Evolutionary conservation across 2,888 invertebrate species (phyloP).

Genomic region (Fragum sueziense): DNA sequence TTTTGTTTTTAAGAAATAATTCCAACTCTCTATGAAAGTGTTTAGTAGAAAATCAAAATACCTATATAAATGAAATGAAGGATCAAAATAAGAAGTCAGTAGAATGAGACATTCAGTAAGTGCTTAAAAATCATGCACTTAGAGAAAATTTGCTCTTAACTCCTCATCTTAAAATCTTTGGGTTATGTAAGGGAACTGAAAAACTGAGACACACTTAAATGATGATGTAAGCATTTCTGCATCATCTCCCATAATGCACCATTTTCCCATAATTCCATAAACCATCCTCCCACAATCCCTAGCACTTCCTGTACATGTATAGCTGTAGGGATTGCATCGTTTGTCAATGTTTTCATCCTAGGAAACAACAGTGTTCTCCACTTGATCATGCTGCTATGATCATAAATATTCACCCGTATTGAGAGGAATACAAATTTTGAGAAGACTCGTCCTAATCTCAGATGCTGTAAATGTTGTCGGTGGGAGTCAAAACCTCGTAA

Average conservation of each 20-base stretch:
- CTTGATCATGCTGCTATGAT: constrained; percentile 17
- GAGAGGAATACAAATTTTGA: constrained; percentile 49
- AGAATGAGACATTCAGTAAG: no score
- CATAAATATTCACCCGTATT: constrained; percentile 62
- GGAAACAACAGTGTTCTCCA: constrained; percentile 6
- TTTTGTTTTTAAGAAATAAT: no score
- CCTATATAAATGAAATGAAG: no score
- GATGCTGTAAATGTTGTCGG: constrained; percentile 12
- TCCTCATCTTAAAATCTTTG: no score
- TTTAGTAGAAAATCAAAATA: no score
- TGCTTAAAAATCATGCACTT: no score
- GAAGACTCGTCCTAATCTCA: constrained; percentile 24
- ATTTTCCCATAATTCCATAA: neutral
- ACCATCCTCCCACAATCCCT: neutral
- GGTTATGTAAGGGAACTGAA: no score
- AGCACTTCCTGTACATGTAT: neutral
- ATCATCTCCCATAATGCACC: neutral
- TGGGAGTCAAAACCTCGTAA: no score
- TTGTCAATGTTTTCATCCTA: neutral
- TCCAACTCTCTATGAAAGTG: no score
- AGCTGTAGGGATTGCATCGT: neutral
- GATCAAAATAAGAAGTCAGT: no score
- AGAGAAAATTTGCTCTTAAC: no score
- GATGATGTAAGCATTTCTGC: neutral
- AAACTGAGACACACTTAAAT: neutral